These are phyloP conservation scores for Pseudomyrmex dendroicus DNA, from an alignment of 1,140 invertebrate genomes.

Conservation along the genomic window DNA sequence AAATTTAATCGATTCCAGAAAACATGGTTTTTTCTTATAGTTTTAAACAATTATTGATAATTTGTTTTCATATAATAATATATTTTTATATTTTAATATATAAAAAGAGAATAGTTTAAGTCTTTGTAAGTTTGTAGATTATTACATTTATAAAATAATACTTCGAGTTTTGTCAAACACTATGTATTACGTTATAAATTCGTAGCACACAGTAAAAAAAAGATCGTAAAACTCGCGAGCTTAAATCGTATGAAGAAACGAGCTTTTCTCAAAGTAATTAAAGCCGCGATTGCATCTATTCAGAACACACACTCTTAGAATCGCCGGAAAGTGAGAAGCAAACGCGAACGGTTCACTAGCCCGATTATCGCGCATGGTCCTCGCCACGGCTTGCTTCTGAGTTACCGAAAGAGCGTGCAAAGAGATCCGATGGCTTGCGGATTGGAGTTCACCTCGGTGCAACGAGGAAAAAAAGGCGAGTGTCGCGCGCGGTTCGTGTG, in stretches of 20 bases:
- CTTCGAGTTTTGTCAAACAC: not conserved
- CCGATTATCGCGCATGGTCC: constrained; percentile 61
- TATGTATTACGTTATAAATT: not conserved
- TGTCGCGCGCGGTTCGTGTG: constrained; percentile 69
- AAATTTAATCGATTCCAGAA: not conserved
- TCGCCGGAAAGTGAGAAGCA: constrained; percentile 57
- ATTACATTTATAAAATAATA: not conserved
- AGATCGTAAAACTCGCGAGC: not conserved
- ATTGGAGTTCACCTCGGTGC: constrained; percentile 43
- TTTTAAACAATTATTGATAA: constrained; percentile 13
- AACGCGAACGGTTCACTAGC: constrained; percentile 65
- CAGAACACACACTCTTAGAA: constrained; percentile 24
- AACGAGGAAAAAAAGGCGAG: constrained; percentile 59
- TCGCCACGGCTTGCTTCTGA: constrained; percentile 43
- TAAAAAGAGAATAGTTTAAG: not conserved
- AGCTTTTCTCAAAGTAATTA: constrained; percentile 11
- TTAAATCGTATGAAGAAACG: no score
- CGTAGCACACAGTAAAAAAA: not conserved
- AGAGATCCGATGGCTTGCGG: constrained; percentile 41
- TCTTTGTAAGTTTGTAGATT: no score
- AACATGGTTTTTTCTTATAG: not conserved
- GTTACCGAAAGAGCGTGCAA: constrained; percentile 67
- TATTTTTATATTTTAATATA: not conserved
- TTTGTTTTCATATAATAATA: not conserved
- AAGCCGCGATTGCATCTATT: constrained; percentile 42